Base-by-base conservation (phyloP, 1,140 invertebrate species). In the Frieseomelitta varia region DNA sequence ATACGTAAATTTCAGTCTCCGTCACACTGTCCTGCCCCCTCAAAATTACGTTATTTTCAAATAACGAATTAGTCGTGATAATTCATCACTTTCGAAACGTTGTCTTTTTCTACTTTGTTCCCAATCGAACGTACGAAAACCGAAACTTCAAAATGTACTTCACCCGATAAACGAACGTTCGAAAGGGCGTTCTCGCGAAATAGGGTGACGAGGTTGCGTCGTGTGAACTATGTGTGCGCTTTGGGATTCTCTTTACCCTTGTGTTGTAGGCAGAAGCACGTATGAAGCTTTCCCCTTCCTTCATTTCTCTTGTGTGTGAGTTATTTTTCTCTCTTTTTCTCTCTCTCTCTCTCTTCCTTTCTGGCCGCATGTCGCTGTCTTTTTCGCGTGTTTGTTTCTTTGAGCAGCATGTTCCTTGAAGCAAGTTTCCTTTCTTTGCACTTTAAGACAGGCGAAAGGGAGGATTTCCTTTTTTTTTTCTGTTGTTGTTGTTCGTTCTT, bases 171-270 rank as follows among this genome's bases (percentile, higher is more conserved):
- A 47, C 39, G 39, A 47, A 47, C 39, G 8, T 47, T 11, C 39
- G 8, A 47, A 47, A 10, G 39, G 6, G 39, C 8, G 6, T 47
- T 47, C 39, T 47, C 6, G 39, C 39, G 6, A 6, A 47, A 47
- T 6, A 47, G 39, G 58, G 76, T 71, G 75, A 79, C 55, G 47
- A 56, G 63, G 75, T 71, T 79, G 81, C 65, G 76, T 81, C 53
- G 53, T 19, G 47, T 6, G 47, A 76, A 51, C 27, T 3, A 55
- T 34, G 84, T 47, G 39, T 27, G 73, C 27, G 79, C 80, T 53
- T 65, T 61, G 56, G 17, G 30, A 74, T 63, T 61, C 73, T 47
- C 58, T 47, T 58, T 56, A 47, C 6, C 39, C 39, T 47, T 47
- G 39, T 10, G 39, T 47, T 47, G 39, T 8, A 47, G 39, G 8